Evolutionary conservation across 2,888 invertebrate species (phyloP).

Genomic region (Clepsis dumicolana): DNA sequence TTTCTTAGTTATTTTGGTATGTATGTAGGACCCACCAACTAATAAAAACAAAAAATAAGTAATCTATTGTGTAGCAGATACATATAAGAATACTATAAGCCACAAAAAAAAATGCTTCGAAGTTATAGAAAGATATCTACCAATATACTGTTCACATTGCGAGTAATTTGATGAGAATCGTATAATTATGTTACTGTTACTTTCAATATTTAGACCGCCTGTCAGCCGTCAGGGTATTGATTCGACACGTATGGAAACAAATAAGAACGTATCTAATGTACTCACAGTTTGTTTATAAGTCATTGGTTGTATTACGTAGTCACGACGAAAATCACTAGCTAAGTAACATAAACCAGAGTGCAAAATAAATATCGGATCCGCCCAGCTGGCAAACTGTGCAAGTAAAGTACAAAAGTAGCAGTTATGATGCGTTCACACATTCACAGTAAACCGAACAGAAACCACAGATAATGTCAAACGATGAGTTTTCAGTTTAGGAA

Average conservation of each 20-base stretch:
- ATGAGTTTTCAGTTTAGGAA: not conserved
- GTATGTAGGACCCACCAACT: not conserved
- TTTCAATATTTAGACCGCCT: conserved; percentile 57
- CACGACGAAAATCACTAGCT: conserved; percentile 30
- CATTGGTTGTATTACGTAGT: conserved; percentile 41
- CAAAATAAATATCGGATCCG: conserved; percentile 72
- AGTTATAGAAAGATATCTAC: not conserved
- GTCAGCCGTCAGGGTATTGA: conserved; percentile 60
- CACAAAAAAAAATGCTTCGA: not conserved
- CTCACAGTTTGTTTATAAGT: conserved; percentile 53
- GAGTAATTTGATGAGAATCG: conserved; percentile 27
- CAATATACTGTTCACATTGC: conserved; percentile 10
- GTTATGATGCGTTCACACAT: conserved; percentile 33
- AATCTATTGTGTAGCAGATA: not conserved
- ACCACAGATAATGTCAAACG: conserved; percentile 21
- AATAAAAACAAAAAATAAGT: not conserved
- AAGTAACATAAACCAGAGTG: conserved; percentile 9
- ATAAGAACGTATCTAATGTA: conserved; percentile 48
- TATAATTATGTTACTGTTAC: conserved; percentile 53
- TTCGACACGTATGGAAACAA: conserved; percentile 53
- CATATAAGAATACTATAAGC: not conserved
- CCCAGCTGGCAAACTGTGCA: conserved; percentile 77
- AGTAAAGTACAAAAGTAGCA: conserved; percentile 35
- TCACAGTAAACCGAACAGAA: conserved; percentile 21
- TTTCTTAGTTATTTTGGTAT: not conserved